These are phyloP conservation scores for Perithous albicinctus DNA, from an alignment of 2,888 invertebrate species.

Conservation along the genomic window DNA sequence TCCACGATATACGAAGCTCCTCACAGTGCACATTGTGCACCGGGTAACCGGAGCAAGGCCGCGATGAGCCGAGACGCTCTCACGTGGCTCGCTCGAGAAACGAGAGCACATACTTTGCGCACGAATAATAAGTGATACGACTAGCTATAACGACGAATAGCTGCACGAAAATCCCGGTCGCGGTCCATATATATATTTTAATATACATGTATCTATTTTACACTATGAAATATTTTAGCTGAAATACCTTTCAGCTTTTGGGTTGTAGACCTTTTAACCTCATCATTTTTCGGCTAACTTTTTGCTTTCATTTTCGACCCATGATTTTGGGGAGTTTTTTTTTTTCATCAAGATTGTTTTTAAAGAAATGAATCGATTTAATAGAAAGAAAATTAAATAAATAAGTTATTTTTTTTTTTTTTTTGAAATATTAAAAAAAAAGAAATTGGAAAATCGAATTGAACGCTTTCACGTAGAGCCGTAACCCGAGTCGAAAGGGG, in stretches of 20 bases:
- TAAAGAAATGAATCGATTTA: no score
- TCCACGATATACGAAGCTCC: not conserved
- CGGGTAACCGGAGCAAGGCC: constrained; percentile 39
- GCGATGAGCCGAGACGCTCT: constrained; percentile 19
- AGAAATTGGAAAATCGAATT: constrained; percentile 19
- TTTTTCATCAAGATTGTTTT: no score
- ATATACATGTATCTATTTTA: no score
- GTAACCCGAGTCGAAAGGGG: not conserved
- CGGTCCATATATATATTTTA: not conserved
- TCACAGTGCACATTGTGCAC: not conserved
- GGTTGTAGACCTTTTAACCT: no score
- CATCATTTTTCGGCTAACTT: no score
- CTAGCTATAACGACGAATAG: constrained; percentile 13
- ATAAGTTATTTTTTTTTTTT: no score
- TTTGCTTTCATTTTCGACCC: no score
- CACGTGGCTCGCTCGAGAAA: not conserved
- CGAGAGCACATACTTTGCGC: constrained; percentile 1
- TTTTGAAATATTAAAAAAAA: no score
- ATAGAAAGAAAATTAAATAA: no score
- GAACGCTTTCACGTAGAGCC: not conserved
- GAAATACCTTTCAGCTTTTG: no score
- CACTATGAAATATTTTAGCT: no score
- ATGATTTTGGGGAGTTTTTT: no score
- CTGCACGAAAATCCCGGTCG: constrained; percentile 7
- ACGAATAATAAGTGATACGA: constrained; percentile 3